phyloP scores from a whole-genome alignment of 2,113 vertebrate genomes.

The Ahaetulla prasina region DNA sequence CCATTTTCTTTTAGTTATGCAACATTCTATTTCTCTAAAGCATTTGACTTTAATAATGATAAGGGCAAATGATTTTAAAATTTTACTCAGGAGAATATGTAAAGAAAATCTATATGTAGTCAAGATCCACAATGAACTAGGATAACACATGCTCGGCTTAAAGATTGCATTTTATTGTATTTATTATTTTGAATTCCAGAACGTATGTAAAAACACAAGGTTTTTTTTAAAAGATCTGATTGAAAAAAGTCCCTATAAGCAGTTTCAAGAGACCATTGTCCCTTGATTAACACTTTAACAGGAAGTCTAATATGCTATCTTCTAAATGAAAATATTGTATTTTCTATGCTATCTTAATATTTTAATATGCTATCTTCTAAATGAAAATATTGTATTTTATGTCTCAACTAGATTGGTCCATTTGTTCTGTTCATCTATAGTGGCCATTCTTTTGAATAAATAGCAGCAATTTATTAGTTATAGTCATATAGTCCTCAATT shows the following conservation, averaged over 20 bases:
- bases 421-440: slow-evolving; percentile 69
- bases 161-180: background rate
- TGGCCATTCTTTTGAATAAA: slow-evolving; percentile 60
- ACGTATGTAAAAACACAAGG: background rate
- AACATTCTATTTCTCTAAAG: background rate
- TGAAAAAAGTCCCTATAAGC: background rate
- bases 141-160: background rate
- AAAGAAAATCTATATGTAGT: background rate
- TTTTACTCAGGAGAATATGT: background rate
- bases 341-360: no score
- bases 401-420: slow-evolving; percentile 73
- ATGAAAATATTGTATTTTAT: slow-evolving; percentile 71
- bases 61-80: background rate
- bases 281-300: slow-evolving; percentile 8
- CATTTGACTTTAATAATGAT: background rate
- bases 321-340: slow-evolving; percentile 69
- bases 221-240: background rate
- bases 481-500: background rate
- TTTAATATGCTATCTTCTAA: slow-evolving; percentile 71
- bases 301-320: slow-evolving; percentile 71
- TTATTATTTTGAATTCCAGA: background rate
- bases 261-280: background rate
- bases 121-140: background rate
- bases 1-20: background rate
- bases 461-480: slow-evolving; percentile 21